phyloP scores from a whole-genome alignment of 2,797 vertebrate genomes.

The Rhinophrynus dorsalis region DNA sequence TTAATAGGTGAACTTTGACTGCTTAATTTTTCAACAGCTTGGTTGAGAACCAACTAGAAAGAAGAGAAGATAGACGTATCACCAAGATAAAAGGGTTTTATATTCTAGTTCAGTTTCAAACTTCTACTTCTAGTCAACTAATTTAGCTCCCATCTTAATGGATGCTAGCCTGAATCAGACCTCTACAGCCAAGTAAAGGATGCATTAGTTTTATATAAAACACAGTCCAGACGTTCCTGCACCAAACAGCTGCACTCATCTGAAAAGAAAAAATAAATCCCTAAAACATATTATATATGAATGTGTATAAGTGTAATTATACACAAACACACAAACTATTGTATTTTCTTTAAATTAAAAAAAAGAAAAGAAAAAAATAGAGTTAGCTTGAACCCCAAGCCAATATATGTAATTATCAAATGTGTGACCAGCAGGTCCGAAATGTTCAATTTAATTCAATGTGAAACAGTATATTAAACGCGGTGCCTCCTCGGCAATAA shows the following conservation, averaged over 20 bases:
- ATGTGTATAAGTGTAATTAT: conserved; percentile 70
- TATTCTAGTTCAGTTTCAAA: no score
- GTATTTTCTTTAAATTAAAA: conserved; percentile 82
- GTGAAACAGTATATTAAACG: conserved; percentile 83
- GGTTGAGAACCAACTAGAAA: no score
- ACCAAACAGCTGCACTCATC: conserved; percentile 76
- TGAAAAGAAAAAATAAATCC: conserved; percentile 66
- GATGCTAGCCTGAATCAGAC: neutral
- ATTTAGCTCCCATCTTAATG: neutral
- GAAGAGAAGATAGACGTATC: conserved; percentile 13
- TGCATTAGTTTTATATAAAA: neutral
- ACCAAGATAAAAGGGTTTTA: neutral
- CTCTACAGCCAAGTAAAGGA: neutral
- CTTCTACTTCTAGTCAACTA: neutral
- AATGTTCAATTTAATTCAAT: conserved; percentile 84
- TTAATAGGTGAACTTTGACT: no score
- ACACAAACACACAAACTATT: conserved; percentile 59
- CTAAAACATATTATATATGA: conserved; percentile 77
- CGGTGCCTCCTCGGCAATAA: conserved; percentile 78
- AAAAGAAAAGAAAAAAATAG: conserved; percentile 55
- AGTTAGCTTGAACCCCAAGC: conserved; percentile 79
- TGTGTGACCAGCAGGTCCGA: conserved; percentile 81
- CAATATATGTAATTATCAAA: conserved; percentile 77
- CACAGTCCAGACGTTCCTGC: conserved; percentile 58
- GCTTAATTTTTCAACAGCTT: no score